Percentiles rank a stretch among this genome's conserved stretches.
These are phyloP conservation scores for Botia kubotai DNA, from an alignment of 2,797 vertebrate species.

Conservation along the genomic window DNA sequence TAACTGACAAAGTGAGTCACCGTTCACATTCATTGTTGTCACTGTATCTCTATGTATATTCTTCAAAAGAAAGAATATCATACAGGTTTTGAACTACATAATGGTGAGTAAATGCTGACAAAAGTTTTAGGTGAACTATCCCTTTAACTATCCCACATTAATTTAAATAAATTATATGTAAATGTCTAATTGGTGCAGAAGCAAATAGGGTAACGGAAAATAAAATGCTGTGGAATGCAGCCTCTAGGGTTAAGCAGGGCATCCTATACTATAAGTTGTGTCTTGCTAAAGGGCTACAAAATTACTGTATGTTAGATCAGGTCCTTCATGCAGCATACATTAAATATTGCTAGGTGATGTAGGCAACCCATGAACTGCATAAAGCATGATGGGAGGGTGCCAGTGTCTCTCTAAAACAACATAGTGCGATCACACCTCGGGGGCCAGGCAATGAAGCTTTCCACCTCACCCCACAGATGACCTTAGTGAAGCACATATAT, in stretches of 20 bases:
- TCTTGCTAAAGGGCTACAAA: slow-evolving; percentile 13
- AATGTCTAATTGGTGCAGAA: no score
- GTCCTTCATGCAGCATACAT: slow-evolving; percentile 31
- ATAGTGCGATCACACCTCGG: slow-evolving; percentile 2
- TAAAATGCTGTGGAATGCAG: neutral
- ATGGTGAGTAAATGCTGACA: no score
- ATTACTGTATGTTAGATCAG: neutral
- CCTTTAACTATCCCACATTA: no score
- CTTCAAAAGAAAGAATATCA: no score
- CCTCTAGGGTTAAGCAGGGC: neutral
- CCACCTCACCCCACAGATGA: slow-evolving; percentile 5
- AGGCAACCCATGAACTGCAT: slow-evolving; percentile 25
- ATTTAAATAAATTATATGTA: no score
- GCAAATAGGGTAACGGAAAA: no score
- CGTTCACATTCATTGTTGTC: no score
- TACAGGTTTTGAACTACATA: no score
- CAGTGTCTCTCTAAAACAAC: slow-evolving; percentile 9
- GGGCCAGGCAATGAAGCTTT: neutral
- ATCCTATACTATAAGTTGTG: neutral
- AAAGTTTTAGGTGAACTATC: no score
- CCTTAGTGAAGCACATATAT: slow-evolving; percentile 1
- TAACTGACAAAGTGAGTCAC: no score
- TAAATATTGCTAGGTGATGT: neutral
- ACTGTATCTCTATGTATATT: no score
- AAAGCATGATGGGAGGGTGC: slow-evolving; percentile 27